Evolutionary conservation across 2,797 vertebrate species (phyloP), one percentile per base, ranked within the genome.

Genomic region (Poecilia gillii): DNA sequence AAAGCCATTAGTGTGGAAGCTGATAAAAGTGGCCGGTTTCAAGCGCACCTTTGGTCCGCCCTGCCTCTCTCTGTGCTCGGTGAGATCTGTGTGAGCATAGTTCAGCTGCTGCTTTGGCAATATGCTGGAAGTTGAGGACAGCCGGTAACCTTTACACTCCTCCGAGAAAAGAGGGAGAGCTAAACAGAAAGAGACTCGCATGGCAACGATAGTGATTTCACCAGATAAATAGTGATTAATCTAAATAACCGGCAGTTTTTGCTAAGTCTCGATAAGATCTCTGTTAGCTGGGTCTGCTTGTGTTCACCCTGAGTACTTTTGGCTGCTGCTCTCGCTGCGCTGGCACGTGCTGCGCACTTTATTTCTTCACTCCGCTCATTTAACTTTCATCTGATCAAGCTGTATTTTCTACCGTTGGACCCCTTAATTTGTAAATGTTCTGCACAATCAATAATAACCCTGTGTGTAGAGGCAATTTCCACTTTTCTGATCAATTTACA

Each of bases 91-190:
- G 73, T 0, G 55, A 78, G 81, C 73, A 88, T 81, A 84, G 87
- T 88, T 88, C 87, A 87, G 80, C 75, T 77, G 88, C 87, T 87
- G 84, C 90, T 91, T 87, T 90, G 90, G 84, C 88, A 91, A 87
- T 86, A 87, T 71, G 81, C 76, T 78, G 76, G 74, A 88, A 90
- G 87, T 87, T 89, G 88, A 93, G 87, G 91, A 92, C 82, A 89
- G 80, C 18, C 3, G 77, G 81, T 81, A 76, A 92, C 90, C 93
- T 93, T 94, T 93, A 90, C 89, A 94, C 93, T 81, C 45, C 0
- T 43, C 72, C 62, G 53, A 72, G 68, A 72, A 16, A 45, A 72
- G 66, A 74, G 70, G 45, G 77, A 73, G 68, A 77, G 62, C 20
- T 31, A 49, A n/a, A 84, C 23, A 77, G 71, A 82, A 33, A 79